Evolutionary conservation across 2,888 invertebrate species (phyloP).

Genomic region (Dicycla oo): DNA sequence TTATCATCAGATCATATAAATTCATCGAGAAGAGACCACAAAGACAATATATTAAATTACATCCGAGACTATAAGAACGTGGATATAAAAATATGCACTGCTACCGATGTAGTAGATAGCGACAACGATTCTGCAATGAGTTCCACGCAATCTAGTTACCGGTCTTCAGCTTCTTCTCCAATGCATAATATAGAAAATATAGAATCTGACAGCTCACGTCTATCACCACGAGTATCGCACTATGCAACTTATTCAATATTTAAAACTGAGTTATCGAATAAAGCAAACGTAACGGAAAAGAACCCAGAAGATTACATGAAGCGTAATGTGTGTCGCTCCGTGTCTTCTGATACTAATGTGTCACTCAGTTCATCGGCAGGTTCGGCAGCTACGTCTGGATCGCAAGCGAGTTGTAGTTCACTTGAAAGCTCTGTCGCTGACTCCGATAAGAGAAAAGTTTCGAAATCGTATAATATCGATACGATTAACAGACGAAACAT

Average conservation of each 20-base stretch:
- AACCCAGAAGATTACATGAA: slow-evolving; percentile 86
- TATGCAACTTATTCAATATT: slow-evolving; percentile 83
- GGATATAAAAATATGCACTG: slow-evolving; percentile 86
- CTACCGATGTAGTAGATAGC: slow-evolving; percentile 92
- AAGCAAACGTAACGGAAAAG: slow-evolving; percentile 79
- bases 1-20: slow-evolving; percentile 66
- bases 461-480: slow-evolving; percentile 95
- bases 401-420: slow-evolving; percentile 93
- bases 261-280: slow-evolving; percentile 84
- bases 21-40: slow-evolving; percentile 77
- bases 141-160: slow-evolving; percentile 94
- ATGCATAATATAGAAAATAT: slow-evolving; percentile 92
- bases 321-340: slow-evolving; percentile 91
- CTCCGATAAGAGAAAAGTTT: slow-evolving; percentile 92
- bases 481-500: slow-evolving; percentile 96
- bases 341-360: slow-evolving; percentile 93
- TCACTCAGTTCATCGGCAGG: slow-evolving; percentile 93
- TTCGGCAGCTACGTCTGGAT: slow-evolving; percentile 93
- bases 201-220: slow-evolving; percentile 89
- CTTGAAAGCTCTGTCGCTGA: slow-evolving; percentile 92
- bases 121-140: slow-evolving; percentile 97
- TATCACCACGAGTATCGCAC: slow-evolving; percentile 86
- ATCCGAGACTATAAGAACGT: slow-evolving; percentile 83
- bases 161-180: slow-evolving; percentile 94
- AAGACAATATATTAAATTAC: slow-evolving; percentile 75